Base-by-base conservation (phyloP, 2,888 invertebrate species). In the Torymus texanus region DNA sequence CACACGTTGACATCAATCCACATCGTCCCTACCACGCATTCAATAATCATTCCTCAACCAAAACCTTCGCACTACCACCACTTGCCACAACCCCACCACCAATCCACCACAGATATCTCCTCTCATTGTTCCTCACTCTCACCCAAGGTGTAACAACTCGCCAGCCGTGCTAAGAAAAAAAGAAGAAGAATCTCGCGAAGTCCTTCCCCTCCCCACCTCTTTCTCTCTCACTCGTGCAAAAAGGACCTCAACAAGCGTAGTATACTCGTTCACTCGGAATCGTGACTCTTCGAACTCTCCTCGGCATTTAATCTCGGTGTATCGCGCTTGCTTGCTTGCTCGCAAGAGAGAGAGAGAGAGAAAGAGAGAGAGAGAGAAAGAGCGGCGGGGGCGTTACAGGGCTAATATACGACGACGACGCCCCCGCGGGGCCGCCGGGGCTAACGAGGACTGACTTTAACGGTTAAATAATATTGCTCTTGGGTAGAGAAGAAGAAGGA, bases 391-490 rank as follows among this genome's bases (percentile, higher is more conserved):
- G 87, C 87, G 87, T 86, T 85, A 84, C 86, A 85, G 18, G 83
- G 83, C 87, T 87, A 87, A 87, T 87, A 87, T 87, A 87, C 87
- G 87, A 86, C 85, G 87, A 87, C 86, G 85, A 85, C 84, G 85
- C 86, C 86, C 86, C 86, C 87, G 87, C 87, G 87, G 87, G 87
- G 87, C 86, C 86, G 87, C 85, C 86, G 84, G 84, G 79, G 82
- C 85, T 87, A 87, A 87, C 87, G 84, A 87, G 87, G 85, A 86
- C 86, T 85, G 87, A 87, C 87, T 87, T 87, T 87, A 86, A 87
- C 86, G 87, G 86, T 87, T 87, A 87, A 87, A 87, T 87, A 87
- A 87, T 87, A 87, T 86, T 86, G 84, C 84, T 81, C 68, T 21
- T 8, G 8, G 41, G 73, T 62, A 68, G n/a, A 55, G 24, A 68